Percentiles rank a stretch among this genome's conserved stretches.
Evolutionary conservation across 2,888 invertebrate species (phyloP).

Genomic region (Caenorhabditis drosophilae): DNA sequence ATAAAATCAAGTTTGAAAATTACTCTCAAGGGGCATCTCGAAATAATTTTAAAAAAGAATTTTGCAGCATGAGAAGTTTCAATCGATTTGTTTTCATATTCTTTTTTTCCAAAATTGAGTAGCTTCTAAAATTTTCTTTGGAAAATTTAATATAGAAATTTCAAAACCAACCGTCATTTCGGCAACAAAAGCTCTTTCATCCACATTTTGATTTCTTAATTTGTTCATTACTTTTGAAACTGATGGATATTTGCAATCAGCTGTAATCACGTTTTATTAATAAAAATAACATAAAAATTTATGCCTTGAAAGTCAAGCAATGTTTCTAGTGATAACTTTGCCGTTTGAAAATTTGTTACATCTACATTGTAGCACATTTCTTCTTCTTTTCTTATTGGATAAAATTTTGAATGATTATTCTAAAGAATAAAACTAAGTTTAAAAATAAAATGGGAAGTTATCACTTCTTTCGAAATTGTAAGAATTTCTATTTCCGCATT

Average conservation of each 20-base stretch:
- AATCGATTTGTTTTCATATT: too few species aligned
- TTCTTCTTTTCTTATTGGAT: too few species aligned
- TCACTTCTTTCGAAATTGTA: too few species aligned
- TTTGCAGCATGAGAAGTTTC: too few species aligned
- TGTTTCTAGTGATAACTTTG: constrained; percentile 4
- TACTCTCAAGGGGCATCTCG: constrained; percentile 26
- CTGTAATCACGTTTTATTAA: too few species aligned
- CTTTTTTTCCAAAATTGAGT: too few species aligned
- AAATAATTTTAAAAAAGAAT: constrained; percentile 11
- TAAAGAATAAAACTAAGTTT: too few species aligned
- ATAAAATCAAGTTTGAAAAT: background rate
- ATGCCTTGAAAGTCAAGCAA: constrained; percentile 17
- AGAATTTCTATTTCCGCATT: too few species aligned
- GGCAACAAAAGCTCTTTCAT: constrained; percentile 16
- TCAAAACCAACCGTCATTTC: background rate
- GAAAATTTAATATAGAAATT: background rate
- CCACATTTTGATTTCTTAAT: constrained; percentile 10
- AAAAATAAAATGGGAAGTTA: too few species aligned
- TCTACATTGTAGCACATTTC: too few species aligned
- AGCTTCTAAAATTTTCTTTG: background rate
- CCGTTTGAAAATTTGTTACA: background rate
- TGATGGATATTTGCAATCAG: constrained; percentile 19
- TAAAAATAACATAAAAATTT: too few species aligned
- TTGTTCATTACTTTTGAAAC: constrained; percentile 33
- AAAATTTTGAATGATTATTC: too few species aligned